Conservation (phyloP, 2,888 invertebrate genomes). For the Phengaris alcon region DNA sequence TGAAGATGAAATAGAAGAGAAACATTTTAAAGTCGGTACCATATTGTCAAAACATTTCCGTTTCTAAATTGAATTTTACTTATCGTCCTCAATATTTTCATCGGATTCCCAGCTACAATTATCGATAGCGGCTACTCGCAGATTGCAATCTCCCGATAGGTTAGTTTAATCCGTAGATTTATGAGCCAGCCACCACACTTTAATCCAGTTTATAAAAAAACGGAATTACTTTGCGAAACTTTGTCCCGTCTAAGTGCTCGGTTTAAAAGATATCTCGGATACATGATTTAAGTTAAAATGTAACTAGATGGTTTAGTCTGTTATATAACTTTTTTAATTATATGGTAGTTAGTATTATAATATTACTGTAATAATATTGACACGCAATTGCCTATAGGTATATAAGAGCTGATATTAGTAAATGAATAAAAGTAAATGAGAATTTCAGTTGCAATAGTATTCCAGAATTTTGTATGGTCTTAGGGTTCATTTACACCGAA, state of each 20-base stretch:
- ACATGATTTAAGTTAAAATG: slow-evolving; percentile 18
- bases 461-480: too few relatives aligned
- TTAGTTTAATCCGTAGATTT: slow-evolving; percentile 73
- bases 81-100: slow-evolving; percentile 39
- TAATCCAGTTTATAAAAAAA: slow-evolving; percentile 64
- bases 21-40: background rate
- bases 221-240: slow-evolving; percentile 42
- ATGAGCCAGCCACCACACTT: slow-evolving; percentile 64
- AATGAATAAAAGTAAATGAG: too few relatives aligned
- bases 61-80: slow-evolving; percentile 40
- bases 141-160: slow-evolving; percentile 72
- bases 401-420: too few relatives aligned
- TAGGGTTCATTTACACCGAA: too few relatives aligned
- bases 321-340: background rate
- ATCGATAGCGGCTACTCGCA: slow-evolving; percentile 59
- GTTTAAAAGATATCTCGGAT: slow-evolving; percentile 16
- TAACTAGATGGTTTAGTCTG: background rate
- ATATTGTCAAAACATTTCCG: slow-evolving; percentile 24
- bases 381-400: too few relatives aligned
- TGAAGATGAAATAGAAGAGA: too few relatives aligned
- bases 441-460: too few relatives aligned
- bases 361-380: too few relatives aligned
- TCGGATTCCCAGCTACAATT: slow-evolving; percentile 58
- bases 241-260: slow-evolving; percentile 26
- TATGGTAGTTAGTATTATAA: too few relatives aligned